Evolutionary conservation across 2,888 invertebrate species (phyloP).

Genomic region (Caenorhabditis wallacei): DNA sequence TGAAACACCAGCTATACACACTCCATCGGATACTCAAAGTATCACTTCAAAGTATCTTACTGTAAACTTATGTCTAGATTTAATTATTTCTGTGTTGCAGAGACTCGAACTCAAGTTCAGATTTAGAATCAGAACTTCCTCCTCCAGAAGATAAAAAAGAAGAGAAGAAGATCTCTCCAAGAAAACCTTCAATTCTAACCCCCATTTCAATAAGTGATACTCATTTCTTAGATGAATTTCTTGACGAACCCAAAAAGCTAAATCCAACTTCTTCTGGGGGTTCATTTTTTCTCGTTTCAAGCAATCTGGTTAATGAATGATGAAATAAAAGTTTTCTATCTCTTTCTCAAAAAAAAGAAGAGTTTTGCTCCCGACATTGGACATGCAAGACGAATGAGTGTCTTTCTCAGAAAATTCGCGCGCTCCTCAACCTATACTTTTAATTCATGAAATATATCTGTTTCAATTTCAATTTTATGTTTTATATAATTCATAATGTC

Average conservation of each 20-base stretch:
- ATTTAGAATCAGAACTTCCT: conserved; percentile 3
- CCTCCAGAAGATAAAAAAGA: background rate
- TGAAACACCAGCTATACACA: conserved; percentile 44
- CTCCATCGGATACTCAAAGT: conserved; percentile 54
- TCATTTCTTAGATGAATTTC: conserved; percentile 53
- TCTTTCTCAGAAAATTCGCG: conserved; percentile 13
- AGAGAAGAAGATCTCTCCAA: background rate
- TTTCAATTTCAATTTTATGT: background rate
- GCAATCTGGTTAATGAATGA: conserved; percentile 52
- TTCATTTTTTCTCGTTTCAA: conserved; percentile 57
- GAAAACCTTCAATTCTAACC: conserved; percentile 1
- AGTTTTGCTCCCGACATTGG: conserved; percentile 8
- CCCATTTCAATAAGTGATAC: conserved; percentile 26
- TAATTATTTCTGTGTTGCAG: conserved; percentile 26
- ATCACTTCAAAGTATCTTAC: conserved; percentile 46
- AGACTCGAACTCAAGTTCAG: conserved; percentile 7
- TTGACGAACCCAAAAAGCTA: conserved; percentile 46
- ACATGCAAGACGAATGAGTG: conserved; percentile 34
- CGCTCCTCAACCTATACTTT: conserved; percentile 16
- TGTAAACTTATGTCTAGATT: background rate
- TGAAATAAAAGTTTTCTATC: conserved; percentile 10
- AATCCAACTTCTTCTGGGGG: conserved; percentile 21
- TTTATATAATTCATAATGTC: background rate
- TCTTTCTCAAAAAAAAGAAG: conserved; percentile 3
- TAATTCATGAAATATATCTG: background rate